Conservation (phyloP, 2,888 invertebrate species). For the Drosophila nr. perissopoda region DNA sequence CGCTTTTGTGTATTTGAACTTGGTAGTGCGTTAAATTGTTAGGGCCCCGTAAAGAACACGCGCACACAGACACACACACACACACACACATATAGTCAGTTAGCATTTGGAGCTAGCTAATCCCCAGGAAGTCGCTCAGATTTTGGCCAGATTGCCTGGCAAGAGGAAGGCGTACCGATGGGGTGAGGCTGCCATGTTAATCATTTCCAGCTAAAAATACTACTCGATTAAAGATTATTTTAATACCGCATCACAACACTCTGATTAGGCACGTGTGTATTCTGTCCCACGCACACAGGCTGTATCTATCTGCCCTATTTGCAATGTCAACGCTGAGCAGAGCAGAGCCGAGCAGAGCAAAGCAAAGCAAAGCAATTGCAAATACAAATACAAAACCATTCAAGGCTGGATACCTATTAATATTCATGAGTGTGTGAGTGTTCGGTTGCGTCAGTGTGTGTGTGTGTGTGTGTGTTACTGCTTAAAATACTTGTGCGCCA, state of each 20-base stretch:
- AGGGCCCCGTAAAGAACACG: constrained; percentile 66
- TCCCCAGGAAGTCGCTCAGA: constrained; percentile 75
- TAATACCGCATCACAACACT: constrained; percentile 68
- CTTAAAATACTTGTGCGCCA: constrained; percentile 63
- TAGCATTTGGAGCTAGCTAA: constrained; percentile 62
- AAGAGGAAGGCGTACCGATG: constrained; percentile 18
- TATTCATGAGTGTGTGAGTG: constrained; percentile 67
- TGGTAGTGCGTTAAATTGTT: constrained; percentile 79
- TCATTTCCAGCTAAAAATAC: constrained; percentile 66
- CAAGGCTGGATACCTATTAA: constrained; percentile 53
- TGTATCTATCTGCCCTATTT: constrained; percentile 50
- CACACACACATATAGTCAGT: constrained; percentile 21
- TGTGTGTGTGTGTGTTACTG: constrained; percentile 26
- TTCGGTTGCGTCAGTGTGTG: constrained; percentile 3
- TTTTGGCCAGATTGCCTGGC: constrained; percentile 67
- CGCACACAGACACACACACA: constrained; percentile 26
- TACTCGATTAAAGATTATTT: constrained; percentile 64
- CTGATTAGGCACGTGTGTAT: constrained; percentile 76
- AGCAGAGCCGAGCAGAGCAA: constrained; percentile 7
- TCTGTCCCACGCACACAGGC: constrained; percentile 16
- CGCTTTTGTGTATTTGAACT: constrained; percentile 78
- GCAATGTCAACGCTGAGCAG: constrained; percentile 60
- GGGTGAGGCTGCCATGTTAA: constrained; percentile 50
- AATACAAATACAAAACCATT: constrained; percentile 57
- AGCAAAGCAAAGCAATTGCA: constrained; percentile 69